phyloP scores from a whole-genome alignment of 1,140 invertebrate species.

The Cardiocondyla obscurior region DNA sequence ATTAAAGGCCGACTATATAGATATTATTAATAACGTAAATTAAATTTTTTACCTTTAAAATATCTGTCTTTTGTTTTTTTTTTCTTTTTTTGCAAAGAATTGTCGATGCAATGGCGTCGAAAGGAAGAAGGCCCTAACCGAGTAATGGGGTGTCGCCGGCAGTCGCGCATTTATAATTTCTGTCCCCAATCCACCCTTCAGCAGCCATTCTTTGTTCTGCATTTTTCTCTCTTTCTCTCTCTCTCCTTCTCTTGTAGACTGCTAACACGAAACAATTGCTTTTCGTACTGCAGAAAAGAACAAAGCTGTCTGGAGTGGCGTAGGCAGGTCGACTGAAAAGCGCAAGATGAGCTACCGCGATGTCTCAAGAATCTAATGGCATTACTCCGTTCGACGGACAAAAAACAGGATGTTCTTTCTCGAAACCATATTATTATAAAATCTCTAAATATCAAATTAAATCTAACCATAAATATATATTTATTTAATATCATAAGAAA shows the following conservation, averaged over 20 bases:
- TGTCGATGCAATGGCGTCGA: conserved; percentile 71
- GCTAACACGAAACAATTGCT: conserved; percentile 74
- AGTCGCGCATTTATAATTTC: conserved; percentile 76
- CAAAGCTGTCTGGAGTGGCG: conserved; percentile 68
- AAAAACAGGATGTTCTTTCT: background rate
- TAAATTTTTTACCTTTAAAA: background rate
- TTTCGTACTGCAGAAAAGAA: conserved; percentile 68
- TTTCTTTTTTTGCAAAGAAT: conserved; percentile 63
- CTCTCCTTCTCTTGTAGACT: conserved; percentile 53
- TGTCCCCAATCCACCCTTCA: conserved; percentile 27
- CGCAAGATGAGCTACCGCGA: conserved; percentile 70
- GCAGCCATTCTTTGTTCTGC: conserved; percentile 9
- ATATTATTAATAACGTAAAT: background rate
- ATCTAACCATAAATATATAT: background rate
- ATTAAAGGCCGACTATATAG: background rate
- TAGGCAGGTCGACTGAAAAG: conserved; percentile 59
- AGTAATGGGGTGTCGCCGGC: conserved; percentile 74
- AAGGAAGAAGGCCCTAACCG: conserved; percentile 63
- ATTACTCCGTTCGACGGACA: conserved; percentile 29
- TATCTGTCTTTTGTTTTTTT: conserved; percentile 65
- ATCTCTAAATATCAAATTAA: conserved; percentile 4
- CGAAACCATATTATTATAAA: background rate
- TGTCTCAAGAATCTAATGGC: conserved; percentile 60
- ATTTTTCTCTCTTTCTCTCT: too few relatives aligned
- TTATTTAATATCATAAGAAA: background rate